These are phyloP conservation scores for Chironex yamaguchii DNA, from an alignment of 30 jellyfish, hydroid and myxozoan species.

Conservation along the genomic window DNA sequence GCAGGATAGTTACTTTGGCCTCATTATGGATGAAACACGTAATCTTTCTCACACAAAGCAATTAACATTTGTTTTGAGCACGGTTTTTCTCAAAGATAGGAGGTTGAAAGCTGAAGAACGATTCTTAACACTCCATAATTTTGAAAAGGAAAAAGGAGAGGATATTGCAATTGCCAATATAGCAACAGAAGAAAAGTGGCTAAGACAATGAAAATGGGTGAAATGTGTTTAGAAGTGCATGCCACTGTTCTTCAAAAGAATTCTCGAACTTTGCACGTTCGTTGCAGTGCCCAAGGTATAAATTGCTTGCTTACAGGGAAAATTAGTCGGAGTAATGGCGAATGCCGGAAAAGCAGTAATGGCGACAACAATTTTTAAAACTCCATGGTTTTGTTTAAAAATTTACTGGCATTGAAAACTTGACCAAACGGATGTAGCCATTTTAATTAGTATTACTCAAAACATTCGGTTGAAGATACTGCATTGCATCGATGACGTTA, in stretches of 20 bases:
- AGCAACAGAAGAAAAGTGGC: background rate
- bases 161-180: background rate
- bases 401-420: no score
- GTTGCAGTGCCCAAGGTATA: slow-evolving; percentile 12
- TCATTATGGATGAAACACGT: slow-evolving; percentile 2
- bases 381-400: no score
- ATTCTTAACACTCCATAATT: background rate
- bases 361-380: no score
- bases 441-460: no score
- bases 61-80: background rate
- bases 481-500: no score
- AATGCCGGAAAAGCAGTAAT: no score
- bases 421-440: no score
- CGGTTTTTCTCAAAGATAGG: background rate
- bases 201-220: background rate
- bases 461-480: no score
- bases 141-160: background rate
- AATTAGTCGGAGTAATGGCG: no score
- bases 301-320: no score
- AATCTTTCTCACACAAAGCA: slow-evolving; percentile 6
- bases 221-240: background rate
- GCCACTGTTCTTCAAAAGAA: background rate
- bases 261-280: background rate
- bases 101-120: background rate
- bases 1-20: background rate